These are phyloP conservation scores for Paraescarpia echinospica DNA, from an alignment of 1,140 invertebrate genomes.

Conservation along the genomic window DNA sequence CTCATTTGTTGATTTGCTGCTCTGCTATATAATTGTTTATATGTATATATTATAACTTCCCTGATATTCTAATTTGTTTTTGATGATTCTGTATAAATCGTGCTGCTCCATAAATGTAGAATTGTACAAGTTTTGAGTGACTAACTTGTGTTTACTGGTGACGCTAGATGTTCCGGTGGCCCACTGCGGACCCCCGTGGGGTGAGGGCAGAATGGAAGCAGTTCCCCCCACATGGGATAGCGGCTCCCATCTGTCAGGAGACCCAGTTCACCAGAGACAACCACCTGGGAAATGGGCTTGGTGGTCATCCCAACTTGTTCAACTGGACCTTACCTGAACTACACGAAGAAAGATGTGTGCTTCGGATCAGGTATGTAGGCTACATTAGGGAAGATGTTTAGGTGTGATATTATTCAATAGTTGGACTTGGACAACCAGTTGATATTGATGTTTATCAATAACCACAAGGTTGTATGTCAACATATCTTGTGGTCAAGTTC, in stretches of 20 bases:
- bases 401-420: not conserved
- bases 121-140: too few species aligned
- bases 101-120: too few species aligned
- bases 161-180: conserved; percentile 13
- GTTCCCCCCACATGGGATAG: conserved; percentile 46
- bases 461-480: too few species aligned
- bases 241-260: conserved; percentile 52
- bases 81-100: too few species aligned
- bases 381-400: not conserved
- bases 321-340: conserved; percentile 56
- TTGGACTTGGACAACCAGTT: too few species aligned
- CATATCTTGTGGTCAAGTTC: too few species aligned
- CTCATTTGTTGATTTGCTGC: too few species aligned
- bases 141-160: not conserved
- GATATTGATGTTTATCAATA: too few species aligned
- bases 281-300: conserved; percentile 55
- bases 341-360: conserved; percentile 47
- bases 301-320: conserved; percentile 47
- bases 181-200: conserved; percentile 37
- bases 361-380: conserved; percentile 51
- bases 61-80: too few species aligned
- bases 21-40: too few species aligned
- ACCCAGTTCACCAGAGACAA: conserved; percentile 55
- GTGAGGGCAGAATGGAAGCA: conserved; percentile 47
- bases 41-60: too few species aligned